Percentiles rank a stretch among this genome's conserved stretches.
Conservation (phyloP, 1,140 invertebrate genomes). For the Anoplolepis gracilipes region DNA sequence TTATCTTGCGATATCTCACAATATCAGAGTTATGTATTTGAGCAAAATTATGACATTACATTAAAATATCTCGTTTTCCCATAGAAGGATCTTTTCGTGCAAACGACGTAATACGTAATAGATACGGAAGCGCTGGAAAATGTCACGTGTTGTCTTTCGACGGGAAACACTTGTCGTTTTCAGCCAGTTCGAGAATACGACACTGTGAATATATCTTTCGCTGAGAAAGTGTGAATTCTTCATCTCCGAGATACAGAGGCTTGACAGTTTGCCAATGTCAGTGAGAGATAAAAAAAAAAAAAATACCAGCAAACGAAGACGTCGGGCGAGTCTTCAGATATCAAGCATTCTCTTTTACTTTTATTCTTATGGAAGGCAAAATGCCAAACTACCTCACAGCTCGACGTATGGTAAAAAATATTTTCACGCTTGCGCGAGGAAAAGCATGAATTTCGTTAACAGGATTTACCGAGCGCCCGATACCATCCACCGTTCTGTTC, state of each 20-base stretch:
- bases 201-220: slow-evolving; percentile 53
- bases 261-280: slow-evolving; percentile 62
- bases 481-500: slow-evolving; percentile 54
- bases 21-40: background rate
- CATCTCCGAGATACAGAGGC: slow-evolving; percentile 54
- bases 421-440: slow-evolving; percentile 55
- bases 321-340: slow-evolving; percentile 50
- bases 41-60: background rate
- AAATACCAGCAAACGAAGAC: slow-evolving; percentile 36
- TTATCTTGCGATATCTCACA: too few relatives aligned
- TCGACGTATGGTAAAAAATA: slow-evolving; percentile 39
- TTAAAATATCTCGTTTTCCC: slow-evolving; percentile 5
- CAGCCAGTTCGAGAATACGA: slow-evolving; percentile 51
- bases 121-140: slow-evolving; percentile 35
- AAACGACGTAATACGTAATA: slow-evolving; percentile 28
- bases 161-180: slow-evolving; percentile 57
- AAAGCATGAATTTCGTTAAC: slow-evolving; percentile 62
- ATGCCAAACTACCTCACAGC: slow-evolving; percentile 55
- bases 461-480: slow-evolving; percentile 53
- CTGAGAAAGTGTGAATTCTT: slow-evolving; percentile 61
- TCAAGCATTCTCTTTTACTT: slow-evolving; percentile 33
- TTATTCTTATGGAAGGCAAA: slow-evolving; percentile 44
- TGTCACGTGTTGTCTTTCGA: slow-evolving; percentile 47
- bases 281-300: slow-evolving; percentile 13
- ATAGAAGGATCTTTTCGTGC: background rate